phyloP scores from a whole-genome alignment of 1,140 invertebrate genomes.

The Lasioglossum albipes region DNA sequence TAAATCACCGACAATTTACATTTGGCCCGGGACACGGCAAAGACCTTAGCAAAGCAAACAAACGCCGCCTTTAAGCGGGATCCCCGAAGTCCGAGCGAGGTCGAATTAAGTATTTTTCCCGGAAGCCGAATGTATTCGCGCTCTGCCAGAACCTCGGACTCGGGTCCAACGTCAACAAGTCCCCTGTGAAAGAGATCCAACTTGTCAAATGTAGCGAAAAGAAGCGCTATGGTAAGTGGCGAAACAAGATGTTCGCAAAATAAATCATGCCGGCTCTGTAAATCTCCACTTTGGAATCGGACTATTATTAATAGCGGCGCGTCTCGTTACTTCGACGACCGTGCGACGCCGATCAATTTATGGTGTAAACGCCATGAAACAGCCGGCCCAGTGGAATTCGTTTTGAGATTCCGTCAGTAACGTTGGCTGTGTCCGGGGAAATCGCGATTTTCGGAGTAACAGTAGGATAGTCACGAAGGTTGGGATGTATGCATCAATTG shows the following conservation, averaged over 20 bases:
- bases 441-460: not conserved
- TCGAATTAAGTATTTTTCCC: not conserved
- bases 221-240: slow-evolving; percentile 4
- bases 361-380: slow-evolving; percentile 24
- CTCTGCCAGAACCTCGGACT: too few species aligned
- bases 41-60: not conserved
- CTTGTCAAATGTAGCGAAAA: not conserved
- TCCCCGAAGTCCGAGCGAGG: not conserved
- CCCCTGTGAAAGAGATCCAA: not conserved
- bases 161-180: not conserved
- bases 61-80: not conserved
- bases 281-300: slow-evolving; percentile 30
- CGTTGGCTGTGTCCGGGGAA: too few species aligned
- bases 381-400: not conserved
- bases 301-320: slow-evolving; percentile 36
- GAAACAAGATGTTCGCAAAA: slow-evolving; percentile 21
- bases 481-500: slow-evolving; percentile 41
- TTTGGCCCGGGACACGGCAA: not conserved
- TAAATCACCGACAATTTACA: not conserved
- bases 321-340: slow-evolving; percentile 42
- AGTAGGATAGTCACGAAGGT: slow-evolving; percentile 14
- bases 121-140: not conserved
- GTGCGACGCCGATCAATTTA: slow-evolving; percentile 33
- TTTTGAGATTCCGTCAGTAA: not conserved
- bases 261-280: slow-evolving; percentile 35